Base-by-base conservation (phyloP, 2,888 invertebrate genomes). In the Gymnoscelis rufifasciata region DNA sequence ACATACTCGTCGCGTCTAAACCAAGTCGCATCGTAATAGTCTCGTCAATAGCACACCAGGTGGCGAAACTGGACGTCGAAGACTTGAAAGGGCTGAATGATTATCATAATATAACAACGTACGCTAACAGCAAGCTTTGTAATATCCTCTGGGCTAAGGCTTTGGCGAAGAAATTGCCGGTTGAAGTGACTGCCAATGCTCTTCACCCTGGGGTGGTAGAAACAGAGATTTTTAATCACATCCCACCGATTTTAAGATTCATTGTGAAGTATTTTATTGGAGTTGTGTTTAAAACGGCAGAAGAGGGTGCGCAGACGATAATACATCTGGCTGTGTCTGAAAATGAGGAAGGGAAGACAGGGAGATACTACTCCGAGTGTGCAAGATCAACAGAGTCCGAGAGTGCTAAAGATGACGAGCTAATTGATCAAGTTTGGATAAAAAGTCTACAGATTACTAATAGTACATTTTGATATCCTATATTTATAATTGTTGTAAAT, bases 171-270 rank as follows among this genome's bases (percentile, higher is more conserved):
- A 64, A 71, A 15, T 52, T 88, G 1, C 76, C 82, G 1, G 59
- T 60, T 7, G 92, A 91, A 2, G 92, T 96, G 0, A 94, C 93
- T 0, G 94, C 91, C 0, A 96, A 96, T 68, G 92, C 92, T 54
- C 74, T 96, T 38, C 96, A 96, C 78, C 97, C 96, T 0, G 97
- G 97, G 7, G 81, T 94, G 71, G 93, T 95, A 27, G 92, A 92
- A 68, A 93, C 93, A 0, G 93, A 93, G 14, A 94, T 95, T 39
- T 94, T 93, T 90, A 88, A 92, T 26, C 92, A 89, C 58, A 75
- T 90, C 7, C 90, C 91, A 0, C 37, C 51, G 0, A 4, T 43
- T 1, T 0, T 27, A 0, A 71, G 91, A 1, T 91, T 89, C 11
- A 77, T 90, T 0, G 52, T 92, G 52, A 70, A 83, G 51, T 62